Conservation (phyloP, 2,113 vertebrate genomes). For the Axis porcinus region DNA sequence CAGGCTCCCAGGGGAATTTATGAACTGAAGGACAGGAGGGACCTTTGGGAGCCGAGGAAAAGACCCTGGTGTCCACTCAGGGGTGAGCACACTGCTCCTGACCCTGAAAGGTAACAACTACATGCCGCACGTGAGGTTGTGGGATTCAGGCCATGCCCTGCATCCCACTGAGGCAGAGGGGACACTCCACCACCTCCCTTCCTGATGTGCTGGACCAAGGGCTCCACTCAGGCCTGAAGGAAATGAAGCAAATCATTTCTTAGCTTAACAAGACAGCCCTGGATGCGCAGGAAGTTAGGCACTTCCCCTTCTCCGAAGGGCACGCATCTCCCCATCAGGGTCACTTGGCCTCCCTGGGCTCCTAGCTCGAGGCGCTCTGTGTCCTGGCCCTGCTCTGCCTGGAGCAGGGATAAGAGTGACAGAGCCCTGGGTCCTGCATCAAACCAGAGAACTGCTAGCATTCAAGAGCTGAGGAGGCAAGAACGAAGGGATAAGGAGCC, state of each 20-base stretch:
- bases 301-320: not conserved
- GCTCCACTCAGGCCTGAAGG: not conserved
- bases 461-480: not conserved
- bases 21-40: not conserved
- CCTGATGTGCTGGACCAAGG: not conserved
- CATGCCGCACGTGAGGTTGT: accelerated
- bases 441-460: not conserved
- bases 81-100: accelerated
- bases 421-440: not conserved
- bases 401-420: not conserved
- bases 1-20: not conserved
- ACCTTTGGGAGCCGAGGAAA: not conserved
- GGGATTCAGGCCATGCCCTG: not conserved
- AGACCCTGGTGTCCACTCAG: accelerated
- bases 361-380: not conserved
- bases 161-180: not conserved
- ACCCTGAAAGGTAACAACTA: not conserved
- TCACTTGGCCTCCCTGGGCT: not conserved
- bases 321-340: not conserved
- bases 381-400: not conserved
- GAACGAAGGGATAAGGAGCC: not conserved
- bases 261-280: not conserved
- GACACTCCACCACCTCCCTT: too few relatives aligned
- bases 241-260: not conserved
- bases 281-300: not conserved